Conservation (phyloP, 1,140 invertebrate genomes). For the Drosophila saltans region DNA sequence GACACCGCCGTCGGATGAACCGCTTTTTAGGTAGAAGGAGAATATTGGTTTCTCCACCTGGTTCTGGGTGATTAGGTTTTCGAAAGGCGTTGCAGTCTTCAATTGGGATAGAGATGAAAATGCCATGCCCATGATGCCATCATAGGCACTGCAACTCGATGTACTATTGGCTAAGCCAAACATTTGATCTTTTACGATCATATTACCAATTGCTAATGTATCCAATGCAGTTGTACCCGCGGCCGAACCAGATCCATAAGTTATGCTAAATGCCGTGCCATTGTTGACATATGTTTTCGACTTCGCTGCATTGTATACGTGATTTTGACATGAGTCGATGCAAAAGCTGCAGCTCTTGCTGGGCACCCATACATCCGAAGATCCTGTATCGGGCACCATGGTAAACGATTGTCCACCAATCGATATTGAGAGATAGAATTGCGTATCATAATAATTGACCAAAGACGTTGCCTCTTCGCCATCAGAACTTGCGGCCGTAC, state of each 20-base stretch:
- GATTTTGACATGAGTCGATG: conserved; percentile 35
- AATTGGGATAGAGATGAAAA: conserved; percentile 94
- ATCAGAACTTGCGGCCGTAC: conserved; percentile 91
- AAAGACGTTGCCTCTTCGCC: conserved; percentile 88
- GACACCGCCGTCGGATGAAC: conserved; percentile 85
- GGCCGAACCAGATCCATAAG: conserved; percentile 67
- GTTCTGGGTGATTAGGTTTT: conserved; percentile 96
- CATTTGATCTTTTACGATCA: conserved; percentile 90
- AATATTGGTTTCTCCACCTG: conserved; percentile 92
- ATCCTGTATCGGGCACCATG: conserved; percentile 73
- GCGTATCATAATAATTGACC: conserved; percentile 59
- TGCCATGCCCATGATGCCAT: conserved; percentile 97
- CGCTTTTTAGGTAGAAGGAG: conserved; percentile 93
- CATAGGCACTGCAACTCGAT: conserved; percentile 95
- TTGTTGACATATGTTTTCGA: conserved; percentile 63
- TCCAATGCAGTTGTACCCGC: conserved; percentile 59
- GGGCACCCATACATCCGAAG: conserved; percentile 69
- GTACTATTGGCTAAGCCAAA: conserved; percentile 98
- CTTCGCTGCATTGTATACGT: conserved; percentile 84
- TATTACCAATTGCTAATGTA: conserved; percentile 84
- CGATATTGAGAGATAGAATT: conserved; percentile 88
- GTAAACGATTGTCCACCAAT: conserved; percentile 92
- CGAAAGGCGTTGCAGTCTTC: conserved; percentile 94
- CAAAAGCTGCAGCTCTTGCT: conserved; percentile 15
- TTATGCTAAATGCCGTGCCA: conserved; percentile 54